These are phyloP conservation scores for Steinernema feltiae DNA, from an alignment of 1,140 invertebrate genomes.

Conservation along the genomic window DNA sequence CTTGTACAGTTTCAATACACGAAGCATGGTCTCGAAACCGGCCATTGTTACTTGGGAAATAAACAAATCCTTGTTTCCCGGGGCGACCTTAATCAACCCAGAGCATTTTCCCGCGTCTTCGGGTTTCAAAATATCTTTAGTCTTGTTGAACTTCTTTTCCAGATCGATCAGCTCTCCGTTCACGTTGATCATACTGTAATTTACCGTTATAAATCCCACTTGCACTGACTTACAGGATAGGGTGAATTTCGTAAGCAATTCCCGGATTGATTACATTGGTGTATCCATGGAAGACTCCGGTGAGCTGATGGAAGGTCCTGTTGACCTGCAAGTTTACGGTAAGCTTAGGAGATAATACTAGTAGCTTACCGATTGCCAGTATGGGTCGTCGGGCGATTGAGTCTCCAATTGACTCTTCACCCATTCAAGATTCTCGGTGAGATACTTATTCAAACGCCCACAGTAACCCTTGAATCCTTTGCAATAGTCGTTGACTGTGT, in stretches of 20 bases:
- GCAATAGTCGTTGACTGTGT: slow-evolving; percentile 48
- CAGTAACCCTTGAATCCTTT: slow-evolving; percentile 53
- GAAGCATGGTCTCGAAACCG: slow-evolving; percentile 76
- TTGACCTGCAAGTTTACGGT: slow-evolving; percentile 58
- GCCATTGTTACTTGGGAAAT: slow-evolving; percentile 69
- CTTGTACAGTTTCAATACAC: slow-evolving; percentile 81
- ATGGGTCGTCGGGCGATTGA: slow-evolving; percentile 48
- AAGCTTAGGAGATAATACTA: slow-evolving; percentile 19
- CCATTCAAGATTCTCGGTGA: slow-evolving; percentile 47
- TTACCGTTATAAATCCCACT: slow-evolving; percentile 27
- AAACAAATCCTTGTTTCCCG: slow-evolving; percentile 62
- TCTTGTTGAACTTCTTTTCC: slow-evolving; percentile 60
- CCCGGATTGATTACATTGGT: slow-evolving; percentile 31
- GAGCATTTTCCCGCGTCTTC: slow-evolving; percentile 63
- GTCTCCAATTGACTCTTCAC: slow-evolving; percentile 40
- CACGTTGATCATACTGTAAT: slow-evolving; percentile 60
- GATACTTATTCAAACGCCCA: slow-evolving; percentile 38
- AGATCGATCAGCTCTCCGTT: slow-evolving; percentile 73
- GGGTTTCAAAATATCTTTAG: slow-evolving; percentile 42
- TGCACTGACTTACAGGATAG: slow-evolving; percentile 66
- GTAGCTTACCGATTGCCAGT: slow-evolving; percentile 45
- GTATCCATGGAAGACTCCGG: slow-evolving; percentile 62
- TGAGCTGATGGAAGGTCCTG: slow-evolving; percentile 61
- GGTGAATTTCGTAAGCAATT: slow-evolving; percentile 37
- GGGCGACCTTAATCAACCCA: slow-evolving; percentile 65